A percentile compares a stretch with the other conserved stretches of the same genome.
Evolutionary conservation across 2,797 vertebrate genomes (phyloP).

Genomic region (Cryptoblepharus egeriae): DNA sequence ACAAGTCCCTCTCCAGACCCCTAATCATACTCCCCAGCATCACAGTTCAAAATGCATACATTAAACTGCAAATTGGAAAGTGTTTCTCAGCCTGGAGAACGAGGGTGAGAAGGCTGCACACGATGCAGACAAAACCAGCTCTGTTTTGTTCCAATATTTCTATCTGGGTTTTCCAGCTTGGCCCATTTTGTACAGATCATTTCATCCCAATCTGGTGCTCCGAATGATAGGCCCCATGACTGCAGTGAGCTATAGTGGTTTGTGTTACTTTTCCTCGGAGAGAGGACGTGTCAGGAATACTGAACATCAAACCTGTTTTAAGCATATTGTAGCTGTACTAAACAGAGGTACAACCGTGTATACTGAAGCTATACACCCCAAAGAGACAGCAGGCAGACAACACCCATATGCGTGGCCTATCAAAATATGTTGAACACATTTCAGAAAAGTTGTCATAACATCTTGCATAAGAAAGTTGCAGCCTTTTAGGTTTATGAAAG

Average conservation of each 20-base stretch:
- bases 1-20: conserved; percentile 13
- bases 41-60: conserved; percentile 19
- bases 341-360: background rate
- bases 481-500: background rate
- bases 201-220: background rate
- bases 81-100: conserved; percentile 7
- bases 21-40: conserved; percentile 15
- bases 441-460: background rate
- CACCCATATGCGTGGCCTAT: background rate
- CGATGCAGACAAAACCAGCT: background rate
- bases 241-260: background rate
- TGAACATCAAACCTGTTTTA: background rate
- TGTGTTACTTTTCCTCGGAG: conserved; percentile 19
- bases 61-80: conserved; percentile 51
- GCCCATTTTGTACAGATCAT: background rate
- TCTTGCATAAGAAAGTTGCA: background rate
- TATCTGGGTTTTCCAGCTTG: background rate
- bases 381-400: background rate
- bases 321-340: too few relatives aligned
- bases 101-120: background rate
- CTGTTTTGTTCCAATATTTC: conserved; percentile 16
- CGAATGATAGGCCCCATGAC: background rate
- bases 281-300: conserved; percentile 6
- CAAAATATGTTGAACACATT: background rate
- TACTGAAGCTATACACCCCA: background rate